A percentile compares a stretch with the other conserved stretches of the same genome.
Conservation (phyloP, 2,113 vertebrate species). For the Mohoua ochrocephala region DNA sequence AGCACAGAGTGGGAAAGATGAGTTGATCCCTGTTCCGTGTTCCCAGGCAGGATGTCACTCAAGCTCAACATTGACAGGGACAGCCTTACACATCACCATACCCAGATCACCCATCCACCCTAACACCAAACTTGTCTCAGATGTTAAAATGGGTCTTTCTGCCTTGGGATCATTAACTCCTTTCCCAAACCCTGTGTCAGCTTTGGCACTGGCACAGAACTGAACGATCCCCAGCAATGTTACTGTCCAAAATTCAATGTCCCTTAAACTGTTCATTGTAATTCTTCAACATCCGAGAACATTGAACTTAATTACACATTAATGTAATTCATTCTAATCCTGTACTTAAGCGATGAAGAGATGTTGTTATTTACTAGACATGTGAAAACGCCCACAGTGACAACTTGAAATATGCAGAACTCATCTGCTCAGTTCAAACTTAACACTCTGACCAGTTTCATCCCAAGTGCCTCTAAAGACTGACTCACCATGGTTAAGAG, state of each 20-base stretch:
- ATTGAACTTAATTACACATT: not conserved
- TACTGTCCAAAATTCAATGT: not conserved
- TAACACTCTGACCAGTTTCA: not conserved
- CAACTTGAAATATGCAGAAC: not conserved
- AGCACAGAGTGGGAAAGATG: not conserved
- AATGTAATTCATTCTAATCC: not conserved
- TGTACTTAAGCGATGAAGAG: not conserved
- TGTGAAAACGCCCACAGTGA: not conserved
- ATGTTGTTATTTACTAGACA: not conserved
- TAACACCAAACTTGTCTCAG: not conserved
- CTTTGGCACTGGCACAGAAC: not conserved
- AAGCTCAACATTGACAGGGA: not conserved
- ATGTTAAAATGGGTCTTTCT: not conserved
- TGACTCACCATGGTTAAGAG: not conserved
- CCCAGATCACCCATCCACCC: not conserved
- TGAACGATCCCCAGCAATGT: not conserved
- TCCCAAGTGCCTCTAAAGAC: not conserved
- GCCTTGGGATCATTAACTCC: not conserved
- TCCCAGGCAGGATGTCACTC: not conserved
- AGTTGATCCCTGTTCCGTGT: accelerated
- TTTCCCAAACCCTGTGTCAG: not conserved
- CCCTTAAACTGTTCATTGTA: not conserved
- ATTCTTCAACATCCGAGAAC: not conserved
- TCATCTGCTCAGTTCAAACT: not conserved
- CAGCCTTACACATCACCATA: accelerated